Conservation (phyloP, 2,888 invertebrate species). For the Incurvaria masculella region DNA sequence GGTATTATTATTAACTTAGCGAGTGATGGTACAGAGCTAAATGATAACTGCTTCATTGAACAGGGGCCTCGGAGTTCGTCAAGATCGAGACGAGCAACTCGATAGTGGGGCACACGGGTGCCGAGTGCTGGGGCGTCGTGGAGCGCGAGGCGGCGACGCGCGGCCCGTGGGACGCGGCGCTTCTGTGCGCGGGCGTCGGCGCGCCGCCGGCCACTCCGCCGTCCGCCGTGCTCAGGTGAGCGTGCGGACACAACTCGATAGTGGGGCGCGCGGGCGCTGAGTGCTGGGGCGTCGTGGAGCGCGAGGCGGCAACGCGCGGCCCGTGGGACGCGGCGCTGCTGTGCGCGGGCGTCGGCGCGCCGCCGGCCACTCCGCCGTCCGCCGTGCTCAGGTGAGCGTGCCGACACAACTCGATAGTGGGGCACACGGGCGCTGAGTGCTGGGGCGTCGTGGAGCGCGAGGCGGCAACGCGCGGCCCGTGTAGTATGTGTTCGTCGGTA, state of each 20-base stretch:
- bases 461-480: slow-evolving; percentile 30
- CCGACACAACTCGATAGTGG: background rate
- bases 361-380: slow-evolving; percentile 16
- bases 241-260: too few species aligned
- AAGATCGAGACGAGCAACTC: background rate
- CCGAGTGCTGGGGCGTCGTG: slow-evolving; percentile 24
- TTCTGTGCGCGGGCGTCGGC: slow-evolving; percentile 28
- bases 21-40: too few species aligned
- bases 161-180: slow-evolving; percentile 40
- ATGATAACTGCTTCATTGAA: too few species aligned
- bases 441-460: slow-evolving; percentile 29
- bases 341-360: slow-evolving; percentile 25
- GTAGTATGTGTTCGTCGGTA: too few species aligned
- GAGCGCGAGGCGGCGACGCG: slow-evolving; percentile 24
- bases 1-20: too few species aligned
- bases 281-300: background rate
- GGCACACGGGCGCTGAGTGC: background rate
- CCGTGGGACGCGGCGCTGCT: too few species aligned
- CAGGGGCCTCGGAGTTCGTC: slow-evolving; percentile 15
- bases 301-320: too few species aligned
- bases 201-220: slow-evolving; percentile 19
- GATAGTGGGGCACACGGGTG: background rate
- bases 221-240: slow-evolving; percentile 32
- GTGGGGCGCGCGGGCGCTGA: background rate
- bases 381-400: slow-evolving; percentile 36